Conservation (phyloP, 2,888 invertebrate species). For the Pycnomerus fuliginosus region DNA sequence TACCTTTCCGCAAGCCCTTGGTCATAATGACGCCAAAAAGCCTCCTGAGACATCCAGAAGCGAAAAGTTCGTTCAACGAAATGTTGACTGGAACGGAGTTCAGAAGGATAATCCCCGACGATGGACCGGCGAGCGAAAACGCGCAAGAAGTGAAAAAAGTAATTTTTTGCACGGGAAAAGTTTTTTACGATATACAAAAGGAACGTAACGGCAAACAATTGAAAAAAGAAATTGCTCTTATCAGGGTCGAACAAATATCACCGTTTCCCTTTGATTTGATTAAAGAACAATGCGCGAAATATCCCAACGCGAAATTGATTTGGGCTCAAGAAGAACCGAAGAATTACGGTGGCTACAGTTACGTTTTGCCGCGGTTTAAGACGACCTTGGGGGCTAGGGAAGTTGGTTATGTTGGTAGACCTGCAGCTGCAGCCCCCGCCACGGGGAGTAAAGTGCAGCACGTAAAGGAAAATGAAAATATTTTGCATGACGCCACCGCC, state of each 20-base stretch:
- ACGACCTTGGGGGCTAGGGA: slow-evolving; percentile 1
- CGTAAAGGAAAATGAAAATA: slow-evolving; percentile 3
- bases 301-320: slow-evolving; percentile 74
- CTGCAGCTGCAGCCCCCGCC: slow-evolving; percentile 5
- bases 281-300: slow-evolving; percentile 74
- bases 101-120: slow-evolving; percentile 76
- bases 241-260: slow-evolving; percentile 84
- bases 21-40: slow-evolving; percentile 97
- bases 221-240: slow-evolving; percentile 74
- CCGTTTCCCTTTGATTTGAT: slow-evolving; percentile 91
- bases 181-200: slow-evolving; percentile 87
- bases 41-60: slow-evolving; percentile 90
- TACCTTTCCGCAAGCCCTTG: slow-evolving; percentile 96
- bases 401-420: slow-evolving; percentile 7
- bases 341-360: slow-evolving; percentile 85
- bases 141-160: slow-evolving; percentile 72
- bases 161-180: slow-evolving; percentile 86
- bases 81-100: slow-evolving; percentile 83
- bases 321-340: slow-evolving; percentile 94
- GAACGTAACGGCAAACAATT: slow-evolving; percentile 68
- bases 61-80: slow-evolving; percentile 87
- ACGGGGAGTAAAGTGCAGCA: slow-evolving; percentile 10
- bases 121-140: slow-evolving; percentile 63
- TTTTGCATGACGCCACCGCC: not conserved
- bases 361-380: slow-evolving; percentile 60